Base-by-base conservation (phyloP, 1,140 invertebrate species). In the Acromyrmex echinatior region DNA sequence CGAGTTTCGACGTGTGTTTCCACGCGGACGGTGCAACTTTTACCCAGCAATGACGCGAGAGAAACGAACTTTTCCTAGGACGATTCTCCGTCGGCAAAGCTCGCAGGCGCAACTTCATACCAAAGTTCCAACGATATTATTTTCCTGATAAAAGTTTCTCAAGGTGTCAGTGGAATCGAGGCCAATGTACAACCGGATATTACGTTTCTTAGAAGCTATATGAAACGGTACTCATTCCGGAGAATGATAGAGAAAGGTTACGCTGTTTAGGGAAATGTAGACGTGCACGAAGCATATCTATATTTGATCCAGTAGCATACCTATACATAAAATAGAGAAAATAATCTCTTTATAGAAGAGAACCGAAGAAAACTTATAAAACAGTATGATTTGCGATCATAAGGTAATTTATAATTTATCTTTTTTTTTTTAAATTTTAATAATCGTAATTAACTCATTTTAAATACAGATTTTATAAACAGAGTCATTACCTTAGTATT, bases 81-180 rank as follows among this genome's bases (percentile, higher is more conserved):
- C 49, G 88, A 78, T 84, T 88, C 53, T 56, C 82, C 78, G 85
- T 63, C 87, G 71, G 80, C 10, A 2, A 28, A 21, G 62, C 74
- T 70, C 66, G 51, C 31, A 25, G 39, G 70, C 71, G 56, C 25
- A 91, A 91, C 90, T 91, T 91, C 70, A 62, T 68, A 63, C 60
- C 58, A 53, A 91, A 91, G 84, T 91, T 87, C 53, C 51, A 65
- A 74, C 80, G 60, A 91, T 91, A 91, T 91, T 91, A 91, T 91
- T 91, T 91, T 85, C 68, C 87, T 87, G 89, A 91, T 91, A 91
- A 91, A 91, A 91, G 85, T 91, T 91, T 90, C 62, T 74, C 51
- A 39, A 65, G 80, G 76, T 85, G 87, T 81, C 89, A 73, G 58
- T 90, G 89, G 76, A 89, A 88, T 89, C 89, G 81, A 60, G 79